Conservation (phyloP, 2,797 vertebrate species). For the Fundulus diaphanus region DNA sequence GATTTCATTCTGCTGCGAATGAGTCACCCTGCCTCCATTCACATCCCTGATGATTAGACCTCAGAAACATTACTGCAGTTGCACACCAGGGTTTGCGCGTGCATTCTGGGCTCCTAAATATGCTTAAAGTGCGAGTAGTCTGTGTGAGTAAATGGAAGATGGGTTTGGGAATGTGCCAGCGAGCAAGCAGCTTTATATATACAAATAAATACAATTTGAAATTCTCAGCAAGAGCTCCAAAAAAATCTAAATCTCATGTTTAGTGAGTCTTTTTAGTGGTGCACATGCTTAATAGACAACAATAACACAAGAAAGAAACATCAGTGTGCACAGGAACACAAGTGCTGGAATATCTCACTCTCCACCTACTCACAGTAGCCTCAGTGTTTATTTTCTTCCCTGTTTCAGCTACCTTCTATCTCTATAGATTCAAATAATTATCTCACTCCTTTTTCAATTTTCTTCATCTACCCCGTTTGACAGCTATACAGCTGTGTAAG, state of each 20-base stretch:
- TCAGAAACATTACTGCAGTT: conserved; percentile 32
- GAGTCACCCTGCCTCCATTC: conserved; percentile 56
- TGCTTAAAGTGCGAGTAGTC: conserved; percentile 21
- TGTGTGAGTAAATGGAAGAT: conserved; percentile 44
- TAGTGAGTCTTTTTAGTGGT: conserved; percentile 12
- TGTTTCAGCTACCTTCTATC: conserved; percentile 34
- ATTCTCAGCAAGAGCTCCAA: not conserved
- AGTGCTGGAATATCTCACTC: conserved; percentile 41
- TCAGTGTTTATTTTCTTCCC: conserved; percentile 60
- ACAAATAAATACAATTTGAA: conserved; percentile 24
- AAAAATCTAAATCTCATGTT: conserved; percentile 21
- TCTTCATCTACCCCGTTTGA: conserved; percentile 17
- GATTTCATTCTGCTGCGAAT: conserved; percentile 44
- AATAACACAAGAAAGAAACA: conserved; percentile 10
- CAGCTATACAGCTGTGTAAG: conserved; percentile 1
- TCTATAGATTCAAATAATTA: conserved; percentile 29
- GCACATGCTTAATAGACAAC: conserved; percentile 10
- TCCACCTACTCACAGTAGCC: conserved; percentile 56
- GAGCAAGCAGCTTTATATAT: conserved; percentile 10
- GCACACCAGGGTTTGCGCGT: conserved; percentile 11
- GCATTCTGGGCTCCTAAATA: conserved; percentile 23
- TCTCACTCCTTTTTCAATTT: conserved; percentile 13
- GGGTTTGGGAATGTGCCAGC: conserved; percentile 26
- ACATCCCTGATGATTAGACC: conserved; percentile 26
- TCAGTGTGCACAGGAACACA: conserved; percentile 29